Conservation (phyloP, 2,113 vertebrate genomes). For the Tragelaphus imberbis region DNA sequence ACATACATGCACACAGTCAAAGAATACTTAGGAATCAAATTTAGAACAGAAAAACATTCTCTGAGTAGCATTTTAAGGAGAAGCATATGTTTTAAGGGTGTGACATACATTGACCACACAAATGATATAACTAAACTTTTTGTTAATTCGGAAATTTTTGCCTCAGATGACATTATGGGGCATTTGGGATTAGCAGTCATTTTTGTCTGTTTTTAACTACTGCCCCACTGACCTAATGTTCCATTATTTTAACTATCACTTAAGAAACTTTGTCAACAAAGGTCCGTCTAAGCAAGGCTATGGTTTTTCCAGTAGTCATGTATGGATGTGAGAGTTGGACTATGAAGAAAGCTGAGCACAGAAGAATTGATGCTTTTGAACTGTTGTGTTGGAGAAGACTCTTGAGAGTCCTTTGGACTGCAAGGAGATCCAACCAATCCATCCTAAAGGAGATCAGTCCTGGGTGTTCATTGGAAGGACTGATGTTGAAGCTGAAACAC, state of each 20-base stretch:
- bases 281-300: not conserved
- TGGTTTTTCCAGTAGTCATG: not conserved
- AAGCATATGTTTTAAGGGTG: slow-evolving; percentile 34
- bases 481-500: too few relatives aligned
- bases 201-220: not conserved
- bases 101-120: slow-evolving; percentile 20
- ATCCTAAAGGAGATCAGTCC: not conserved
- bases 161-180: not conserved
- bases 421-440: not conserved
- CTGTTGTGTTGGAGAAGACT: not conserved
- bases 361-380: not conserved
- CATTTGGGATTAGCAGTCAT: not conserved
- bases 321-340: not conserved
- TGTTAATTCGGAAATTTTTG: not conserved
- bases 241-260: not conserved
- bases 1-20: not conserved
- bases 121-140: not conserved
- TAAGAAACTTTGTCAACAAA: not conserved
- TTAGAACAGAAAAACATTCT: slow-evolving; percentile 14
- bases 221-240: not conserved
- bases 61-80: not conserved
- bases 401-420: not conserved
- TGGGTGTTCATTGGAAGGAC: not conserved
- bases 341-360: not conserved
- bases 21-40: not conserved